Evolutionary conservation across 2,113 vertebrate species (phyloP).

Genomic region (Misgurnus mizolepis): DNA sequence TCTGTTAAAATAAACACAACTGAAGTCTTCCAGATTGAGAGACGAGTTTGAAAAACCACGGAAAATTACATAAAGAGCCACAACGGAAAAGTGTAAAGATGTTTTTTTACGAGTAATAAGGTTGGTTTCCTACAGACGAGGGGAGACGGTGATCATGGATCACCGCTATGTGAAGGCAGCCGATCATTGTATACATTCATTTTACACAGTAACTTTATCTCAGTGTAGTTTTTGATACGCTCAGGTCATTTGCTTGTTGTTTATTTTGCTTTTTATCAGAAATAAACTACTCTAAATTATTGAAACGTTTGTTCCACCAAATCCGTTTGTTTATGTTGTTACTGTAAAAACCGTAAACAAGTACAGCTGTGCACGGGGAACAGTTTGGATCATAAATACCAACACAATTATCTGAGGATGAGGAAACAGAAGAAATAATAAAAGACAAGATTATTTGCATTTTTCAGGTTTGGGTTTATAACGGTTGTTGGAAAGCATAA

Average conservation of each 20-base stretch:
- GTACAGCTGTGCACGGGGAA: neutral
- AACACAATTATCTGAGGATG: neutral
- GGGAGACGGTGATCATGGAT: no score
- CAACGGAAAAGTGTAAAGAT: neutral
- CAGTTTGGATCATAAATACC: neutral
- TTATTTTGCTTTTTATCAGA: no score
- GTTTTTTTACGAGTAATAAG: neutral
- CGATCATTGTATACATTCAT: no score
- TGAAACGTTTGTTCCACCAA: no score
- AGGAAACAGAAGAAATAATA: neutral
- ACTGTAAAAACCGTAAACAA: no score
- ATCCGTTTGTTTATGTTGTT: no score
- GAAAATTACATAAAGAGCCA: neutral
- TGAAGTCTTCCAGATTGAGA: neutral
- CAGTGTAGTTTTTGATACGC: no score
- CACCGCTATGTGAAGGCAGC: no score
- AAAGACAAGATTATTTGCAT: constrained; percentile 15
- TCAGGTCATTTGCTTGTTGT: no score
- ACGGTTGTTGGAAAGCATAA: constrained; percentile 29
- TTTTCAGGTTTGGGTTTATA: constrained; percentile 35
- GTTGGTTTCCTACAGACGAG: no score
- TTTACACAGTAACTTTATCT: no score
- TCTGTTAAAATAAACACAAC: constrained; percentile 14
- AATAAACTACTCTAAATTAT: no score
- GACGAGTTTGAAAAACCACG: neutral